Base-by-base conservation (phyloP, 2,797 vertebrate species). In the Leptatherina wallacei region DNA sequence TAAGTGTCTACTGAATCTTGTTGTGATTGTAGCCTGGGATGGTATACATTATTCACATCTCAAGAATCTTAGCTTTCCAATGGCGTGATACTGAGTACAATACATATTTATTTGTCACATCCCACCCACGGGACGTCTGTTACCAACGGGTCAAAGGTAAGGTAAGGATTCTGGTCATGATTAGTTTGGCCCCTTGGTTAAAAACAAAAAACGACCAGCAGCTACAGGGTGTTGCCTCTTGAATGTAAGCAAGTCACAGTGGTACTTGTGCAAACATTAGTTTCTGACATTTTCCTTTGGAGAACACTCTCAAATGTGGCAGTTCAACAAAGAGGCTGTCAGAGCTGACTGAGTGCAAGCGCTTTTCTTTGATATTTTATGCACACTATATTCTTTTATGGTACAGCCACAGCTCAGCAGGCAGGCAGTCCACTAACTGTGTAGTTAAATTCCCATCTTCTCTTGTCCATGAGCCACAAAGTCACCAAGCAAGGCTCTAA, bases 271-370 rank as follows among this genome's bases (percentile, higher is more conserved):
- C 33, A 67, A 63, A 74, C 73, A 66, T 66, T 52, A 49, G 60
- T 55, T 32, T 69, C 65, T 65, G 54, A 55, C 22, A 58, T 64
- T 77, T 70, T 65, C 35, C 54, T 42, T 32, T n/a, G 24, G n/a
- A 61, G 29, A 44, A 32, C 24, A 27, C 49, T 61, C 22, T 78
- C 51, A 69, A 38, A 65, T 38, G 18, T 42, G 33, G 44, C 32
- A 51, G 64, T 65, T 24, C 42, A 68, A 54, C 38, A 65, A 69
- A 77, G 33, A 62, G 32, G 33, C 47, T 64, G 36, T 49, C 52
- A 54, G 38, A 44, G 36, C 42, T 10, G 40, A 75, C 47, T 42
- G 52, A 49, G 42, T 24, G 27, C 42, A 32, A 49, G 36, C 32
- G 66, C 36, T 14, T 57, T 12, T 61, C 35, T 52, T 4, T 55